phyloP scores from a whole-genome alignment of 2,888 invertebrate species.

The Ctenicera cuprea region DNA sequence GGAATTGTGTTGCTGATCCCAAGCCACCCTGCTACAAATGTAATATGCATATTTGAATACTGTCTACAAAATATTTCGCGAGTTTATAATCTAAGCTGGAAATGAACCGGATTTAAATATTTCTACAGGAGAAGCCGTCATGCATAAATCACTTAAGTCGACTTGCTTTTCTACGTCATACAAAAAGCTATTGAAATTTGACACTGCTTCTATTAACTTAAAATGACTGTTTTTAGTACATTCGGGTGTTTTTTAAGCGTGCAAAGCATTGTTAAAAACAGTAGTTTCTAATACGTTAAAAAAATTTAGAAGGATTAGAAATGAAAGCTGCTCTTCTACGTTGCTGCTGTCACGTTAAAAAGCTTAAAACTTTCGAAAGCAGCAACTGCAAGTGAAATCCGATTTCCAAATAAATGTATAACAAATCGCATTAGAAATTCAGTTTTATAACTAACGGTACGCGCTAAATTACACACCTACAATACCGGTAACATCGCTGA shows the following conservation, averaged over 20 bases:
- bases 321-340: too few relatives aligned
- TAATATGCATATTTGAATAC: slow-evolving; percentile 27
- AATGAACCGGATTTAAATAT: background rate
- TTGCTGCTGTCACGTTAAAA: too few relatives aligned
- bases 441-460: slow-evolving; percentile 2
- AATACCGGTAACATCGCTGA: background rate
- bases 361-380: slow-evolving; percentile 1
- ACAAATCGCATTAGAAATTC: slow-evolving; percentile 6
- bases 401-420: background rate
- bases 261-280: too few relatives aligned
- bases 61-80: background rate
- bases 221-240: too few relatives aligned
- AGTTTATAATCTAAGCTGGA: slow-evolving; percentile 1
- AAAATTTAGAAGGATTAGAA: background rate
- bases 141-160: background rate
- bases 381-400: background rate
- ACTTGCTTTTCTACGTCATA: too few relatives aligned
- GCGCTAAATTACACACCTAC: background rate
- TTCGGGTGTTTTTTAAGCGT: too few relatives aligned
- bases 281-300: too few relatives aligned
- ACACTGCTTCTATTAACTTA: background rate
- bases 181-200: too few relatives aligned
- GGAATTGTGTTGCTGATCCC: slow-evolving; percentile 29
- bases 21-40: slow-evolving; percentile 23
- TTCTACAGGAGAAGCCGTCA: background rate